Evolutionary conservation across 2,113 vertebrate species (phyloP).

Genomic region (Archocentrus centrarchus): DNA sequence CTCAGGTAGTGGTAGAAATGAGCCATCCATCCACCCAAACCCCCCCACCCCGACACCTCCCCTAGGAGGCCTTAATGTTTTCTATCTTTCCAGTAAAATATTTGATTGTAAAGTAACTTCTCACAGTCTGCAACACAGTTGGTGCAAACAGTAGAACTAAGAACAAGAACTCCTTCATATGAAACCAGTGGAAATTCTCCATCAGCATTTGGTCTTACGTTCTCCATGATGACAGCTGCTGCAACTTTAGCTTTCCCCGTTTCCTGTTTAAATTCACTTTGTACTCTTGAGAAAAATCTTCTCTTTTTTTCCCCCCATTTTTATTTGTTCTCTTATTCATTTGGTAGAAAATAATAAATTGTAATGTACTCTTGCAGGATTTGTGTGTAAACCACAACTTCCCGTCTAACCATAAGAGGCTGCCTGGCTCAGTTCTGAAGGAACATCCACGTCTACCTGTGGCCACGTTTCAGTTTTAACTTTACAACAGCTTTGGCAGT

Average conservation of each 20-base stretch:
- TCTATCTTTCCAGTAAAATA: background rate
- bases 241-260: background rate
- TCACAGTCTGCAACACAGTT: background rate
- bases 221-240: background rate
- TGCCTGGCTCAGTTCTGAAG: background rate
- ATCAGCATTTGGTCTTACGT: background rate
- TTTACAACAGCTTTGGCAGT: background rate
- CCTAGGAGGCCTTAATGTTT: no score
- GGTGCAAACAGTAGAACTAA: background rate
- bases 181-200: background rate
- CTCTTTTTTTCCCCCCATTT: background rate
- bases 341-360: slow-evolving; percentile 10
- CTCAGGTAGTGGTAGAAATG: background rate
- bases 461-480: background rate
- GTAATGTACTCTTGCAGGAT: background rate
- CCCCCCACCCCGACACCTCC: no score
- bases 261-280: background rate
- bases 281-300: background rate
- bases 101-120: background rate
- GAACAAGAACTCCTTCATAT: background rate
- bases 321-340: background rate
- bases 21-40: no score
- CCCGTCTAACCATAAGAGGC: background rate
- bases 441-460: slow-evolving; percentile 1
- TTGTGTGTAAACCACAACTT: background rate